A percentile compares a stretch with the other conserved stretches of the same genome.
Conservation (phyloP, 30 jellyfish, hydroid and myxozoan genomes). For the Catostylus mosaicus region DNA sequence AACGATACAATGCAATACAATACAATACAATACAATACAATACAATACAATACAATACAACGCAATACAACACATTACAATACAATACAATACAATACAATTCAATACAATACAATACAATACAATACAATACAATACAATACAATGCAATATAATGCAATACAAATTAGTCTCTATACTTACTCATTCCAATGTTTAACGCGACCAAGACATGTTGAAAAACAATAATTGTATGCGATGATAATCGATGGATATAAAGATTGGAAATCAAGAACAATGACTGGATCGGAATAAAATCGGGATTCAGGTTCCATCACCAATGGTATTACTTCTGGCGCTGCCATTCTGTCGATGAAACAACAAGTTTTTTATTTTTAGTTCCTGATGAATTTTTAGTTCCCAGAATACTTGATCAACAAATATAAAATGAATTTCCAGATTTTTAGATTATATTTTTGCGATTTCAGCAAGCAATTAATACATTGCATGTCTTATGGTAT, state of each 20-base stretch:
- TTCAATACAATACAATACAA: neutral
- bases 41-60: no score
- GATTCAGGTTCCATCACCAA: slow-evolving; percentile 99
- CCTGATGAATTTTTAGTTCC: no score
- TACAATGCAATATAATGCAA: neutral
- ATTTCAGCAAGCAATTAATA: no score
- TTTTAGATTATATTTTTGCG: no score
- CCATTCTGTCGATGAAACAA: slow-evolving; percentile 70
- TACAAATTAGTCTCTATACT: slow-evolving; percentile 14
- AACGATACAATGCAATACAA: no score
- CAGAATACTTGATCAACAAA: no score
- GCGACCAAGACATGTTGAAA: slow-evolving; percentile 95
- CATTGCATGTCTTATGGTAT: no score
- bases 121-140: neutral
- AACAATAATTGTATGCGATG: slow-evolving; percentile 97
- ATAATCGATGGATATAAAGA: slow-evolving; percentile 97
- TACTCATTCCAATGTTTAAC: slow-evolving; percentile 80
- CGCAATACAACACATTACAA: neutral
- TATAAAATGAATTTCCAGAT: no score
- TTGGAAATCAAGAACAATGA: slow-evolving; percentile 93
- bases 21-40: no score
- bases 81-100: neutral
- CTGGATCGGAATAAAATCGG: slow-evolving; percentile 92
- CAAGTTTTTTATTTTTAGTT: neutral
- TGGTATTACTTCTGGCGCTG: slow-evolving; percentile 97